These are phyloP conservation scores for Stomorhina lunata DNA, from an alignment of 2,888 invertebrate genomes.

Conservation along the genomic window DNA sequence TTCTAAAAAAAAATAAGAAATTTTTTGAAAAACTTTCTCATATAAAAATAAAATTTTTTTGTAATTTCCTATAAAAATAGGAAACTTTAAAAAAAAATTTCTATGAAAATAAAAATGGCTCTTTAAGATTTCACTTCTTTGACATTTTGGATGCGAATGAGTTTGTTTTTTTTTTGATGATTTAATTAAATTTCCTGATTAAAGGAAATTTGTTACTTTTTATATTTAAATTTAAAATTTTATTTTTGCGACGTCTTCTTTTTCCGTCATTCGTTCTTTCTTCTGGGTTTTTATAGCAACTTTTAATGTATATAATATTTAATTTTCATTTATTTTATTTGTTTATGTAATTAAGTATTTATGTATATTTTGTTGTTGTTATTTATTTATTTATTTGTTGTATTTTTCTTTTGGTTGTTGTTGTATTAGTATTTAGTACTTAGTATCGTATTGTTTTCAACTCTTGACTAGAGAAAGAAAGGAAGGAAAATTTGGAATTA, in stretches of 20 bases:
- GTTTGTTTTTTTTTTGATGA: conserved; percentile 63
- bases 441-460: conserved; percentile 32
- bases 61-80: too few species aligned
- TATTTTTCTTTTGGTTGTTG: not conserved
- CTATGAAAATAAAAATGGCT: too few species aligned
- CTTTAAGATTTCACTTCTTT: too few species aligned
- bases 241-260: not conserved
- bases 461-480: not conserved
- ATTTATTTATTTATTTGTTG: conserved; percentile 9
- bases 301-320: conserved; percentile 58
- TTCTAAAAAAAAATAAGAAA: too few species aligned
- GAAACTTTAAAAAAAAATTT: too few species aligned
- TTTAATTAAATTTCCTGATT: conserved; percentile 49
- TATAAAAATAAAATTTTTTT: too few species aligned
- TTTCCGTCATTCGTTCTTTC: conserved; percentile 49
- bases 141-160: too few species aligned
- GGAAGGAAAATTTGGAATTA: not conserved
- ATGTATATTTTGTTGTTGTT: conserved; percentile 24
- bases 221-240: conserved; percentile 35
- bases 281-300: conserved; percentile 68
- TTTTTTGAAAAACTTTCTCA: too few species aligned
- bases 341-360: conserved; percentile 27
- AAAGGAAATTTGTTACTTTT: conserved; percentile 30
- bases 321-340: conserved; percentile 35
- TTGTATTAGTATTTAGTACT: conserved; percentile 29